Evolutionary conservation across 2,113 vertebrate species (phyloP).

Genomic region (Vombatus ursinus): DNA sequence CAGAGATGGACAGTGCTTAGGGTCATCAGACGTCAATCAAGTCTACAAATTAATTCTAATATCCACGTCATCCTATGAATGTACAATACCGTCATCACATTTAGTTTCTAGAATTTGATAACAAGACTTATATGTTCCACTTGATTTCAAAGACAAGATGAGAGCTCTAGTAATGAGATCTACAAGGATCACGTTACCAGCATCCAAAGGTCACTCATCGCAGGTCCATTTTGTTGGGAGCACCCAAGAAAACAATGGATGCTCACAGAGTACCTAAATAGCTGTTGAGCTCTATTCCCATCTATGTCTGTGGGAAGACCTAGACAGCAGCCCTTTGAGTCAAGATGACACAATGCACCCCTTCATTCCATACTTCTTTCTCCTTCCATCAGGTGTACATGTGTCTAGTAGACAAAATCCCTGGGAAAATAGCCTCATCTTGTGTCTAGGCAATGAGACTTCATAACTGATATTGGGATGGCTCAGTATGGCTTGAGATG

Average conservation of each 20-base stretch:
- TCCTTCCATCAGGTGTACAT: background rate
- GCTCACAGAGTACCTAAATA: background rate
- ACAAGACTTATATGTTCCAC: background rate
- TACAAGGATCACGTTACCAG: background rate
- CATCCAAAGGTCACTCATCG: background rate
- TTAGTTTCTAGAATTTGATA: background rate
- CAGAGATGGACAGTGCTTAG: background rate
- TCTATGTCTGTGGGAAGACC: background rate
- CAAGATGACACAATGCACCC: background rate
- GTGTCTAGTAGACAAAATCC: constrained; percentile 36
- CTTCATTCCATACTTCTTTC: constrained; percentile 1
- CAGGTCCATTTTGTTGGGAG: background rate
- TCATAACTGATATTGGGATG: background rate
- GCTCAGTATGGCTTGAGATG: background rate
- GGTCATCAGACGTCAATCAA: background rate
- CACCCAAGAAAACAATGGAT: background rate
- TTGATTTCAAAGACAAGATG: background rate
- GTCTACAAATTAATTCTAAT: background rate
- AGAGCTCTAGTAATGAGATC: background rate
- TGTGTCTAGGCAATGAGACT: background rate
- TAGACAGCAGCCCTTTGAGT: background rate
- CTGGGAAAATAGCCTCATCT: background rate
- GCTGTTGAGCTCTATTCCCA: background rate
- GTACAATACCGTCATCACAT: background rate
- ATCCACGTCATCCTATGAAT: background rate